Evolutionary conservation across 2,888 invertebrate genomes (phyloP), one percentile per base, ranked within the genome.

Genomic region (Drosophila falleni): DNA sequence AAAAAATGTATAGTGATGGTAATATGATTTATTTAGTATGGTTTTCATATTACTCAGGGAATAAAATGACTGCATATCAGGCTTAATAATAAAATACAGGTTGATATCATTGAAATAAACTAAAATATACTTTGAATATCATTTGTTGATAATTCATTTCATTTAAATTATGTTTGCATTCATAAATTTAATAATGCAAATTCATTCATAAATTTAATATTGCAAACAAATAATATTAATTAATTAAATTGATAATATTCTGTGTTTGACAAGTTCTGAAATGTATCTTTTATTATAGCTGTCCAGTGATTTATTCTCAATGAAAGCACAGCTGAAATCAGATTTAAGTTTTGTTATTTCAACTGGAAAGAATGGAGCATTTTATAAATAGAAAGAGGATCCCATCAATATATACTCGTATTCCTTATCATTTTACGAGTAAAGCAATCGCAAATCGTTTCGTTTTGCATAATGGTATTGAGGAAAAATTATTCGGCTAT

Each of bases 381-480:
- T 35, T 44, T 33, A 6, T 11, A 9, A 15, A 10, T 8, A 31
- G 23, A 41, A 11, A 23, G 6, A 16, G 29, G 42, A 31, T 35
- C 23, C 56, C 63, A 74, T 68, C 84, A 88, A 44, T 6, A 44
- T 19, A 44, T 33, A 56, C n/a, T 44, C 31, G 19, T 78, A 80
- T 88, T 88, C 83, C 89, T 84, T 87, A 87, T 84, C 89, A 74
- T 78, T 89, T 89, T 89, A 37, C 37, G 37, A 37, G 37, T 8
- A 84, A 81, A 87, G 79, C 74, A 89, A 85, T 89, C 81, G 79
- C 81, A 85, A 85, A 89, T 83, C 89, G 87, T 81, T 87, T 71
- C 73, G 75, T 72, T 89, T 85, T 84, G 84, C 89, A 87, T 87
- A 85, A 85, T 85, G 84, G 59, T 71, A 86, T 71, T 79, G 73